Percentiles rank a stretch among this genome's conserved stretches.
These are phyloP conservation scores for Mesorhabditis belari DNA, from an alignment of 2,888 invertebrate genomes.

Conservation along the genomic window DNA sequence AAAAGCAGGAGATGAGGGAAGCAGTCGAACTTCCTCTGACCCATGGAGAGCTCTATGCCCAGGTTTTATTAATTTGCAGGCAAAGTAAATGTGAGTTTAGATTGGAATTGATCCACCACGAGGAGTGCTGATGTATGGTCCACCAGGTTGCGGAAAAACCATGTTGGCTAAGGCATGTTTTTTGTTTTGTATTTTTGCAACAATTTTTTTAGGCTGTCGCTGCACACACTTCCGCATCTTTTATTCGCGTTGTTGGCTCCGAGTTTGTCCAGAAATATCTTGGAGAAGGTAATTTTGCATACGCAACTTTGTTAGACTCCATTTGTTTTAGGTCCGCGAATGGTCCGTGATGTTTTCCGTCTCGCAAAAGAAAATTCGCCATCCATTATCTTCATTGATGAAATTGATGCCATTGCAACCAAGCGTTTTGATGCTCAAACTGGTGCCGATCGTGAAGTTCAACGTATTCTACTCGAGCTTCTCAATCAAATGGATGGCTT, in stretches of 20 bases:
- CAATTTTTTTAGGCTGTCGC: conserved; percentile 66
- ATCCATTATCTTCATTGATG: conserved; percentile 98
- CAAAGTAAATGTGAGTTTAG: conserved; percentile 29
- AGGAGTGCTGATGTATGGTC: conserved; percentile 96
- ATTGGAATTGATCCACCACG: conserved; percentile 94
- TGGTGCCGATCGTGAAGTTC: conserved; percentile 63
- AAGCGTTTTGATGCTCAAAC: conserved; percentile 65
- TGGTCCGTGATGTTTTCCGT: conserved; percentile 98
- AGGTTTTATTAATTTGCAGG: conserved; percentile 55
- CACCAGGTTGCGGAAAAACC: conserved; percentile 98
- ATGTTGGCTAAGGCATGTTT: conserved; percentile 81
- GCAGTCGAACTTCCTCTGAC: conserved; percentile 95
- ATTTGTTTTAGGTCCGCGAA: conserved; percentile 68
- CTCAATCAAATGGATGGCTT: conserved; percentile 99
- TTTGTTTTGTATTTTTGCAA: conserved; percentile 64
- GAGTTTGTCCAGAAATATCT: conserved; percentile 99
- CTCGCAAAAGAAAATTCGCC: conserved; percentile 98
- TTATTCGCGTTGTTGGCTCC: conserved; percentile 95
- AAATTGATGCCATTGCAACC: conserved; percentile 98
- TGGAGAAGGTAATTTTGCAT: conserved; percentile 71
- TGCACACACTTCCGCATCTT: conserved; percentile 68
- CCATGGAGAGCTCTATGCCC: conserved; percentile 95
- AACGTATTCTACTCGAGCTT: conserved; percentile 88
- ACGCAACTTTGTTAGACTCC: neutral
- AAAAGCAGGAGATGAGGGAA: conserved; percentile 95